Conservation (phyloP, 2,113 vertebrate genomes). For the Suncus etruscus region DNA sequence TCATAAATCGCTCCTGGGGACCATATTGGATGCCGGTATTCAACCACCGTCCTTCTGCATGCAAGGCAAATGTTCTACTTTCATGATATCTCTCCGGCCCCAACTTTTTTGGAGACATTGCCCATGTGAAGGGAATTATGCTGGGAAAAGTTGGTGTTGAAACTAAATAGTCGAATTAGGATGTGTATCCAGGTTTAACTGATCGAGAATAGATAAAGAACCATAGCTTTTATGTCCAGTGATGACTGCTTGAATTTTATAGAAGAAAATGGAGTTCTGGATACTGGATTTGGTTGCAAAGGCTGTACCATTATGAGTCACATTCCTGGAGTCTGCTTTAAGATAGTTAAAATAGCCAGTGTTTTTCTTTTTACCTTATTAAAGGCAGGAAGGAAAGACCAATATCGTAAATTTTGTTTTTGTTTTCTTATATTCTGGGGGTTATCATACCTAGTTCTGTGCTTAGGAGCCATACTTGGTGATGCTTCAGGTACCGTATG, state of each 20-base stretch:
- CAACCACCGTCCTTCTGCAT: too few relatives aligned
- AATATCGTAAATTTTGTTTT: too few relatives aligned
- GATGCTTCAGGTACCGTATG: too few relatives aligned
- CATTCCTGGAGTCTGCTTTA: background rate
- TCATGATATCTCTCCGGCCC: too few relatives aligned
- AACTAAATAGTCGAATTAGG: slow-evolving; percentile 91
- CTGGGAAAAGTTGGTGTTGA: slow-evolving; percentile 95
- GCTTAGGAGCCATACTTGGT: too few relatives aligned
- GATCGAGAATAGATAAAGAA: slow-evolving; percentile 87
- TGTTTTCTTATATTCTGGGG: too few relatives aligned
- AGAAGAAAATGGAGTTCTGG: background rate
- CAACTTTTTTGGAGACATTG: slow-evolving; percentile 95
- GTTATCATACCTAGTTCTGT: too few relatives aligned
- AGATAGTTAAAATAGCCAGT: background rate
- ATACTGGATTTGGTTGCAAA: background rate
- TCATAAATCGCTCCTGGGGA: too few relatives aligned
- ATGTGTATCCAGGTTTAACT: slow-evolving; percentile 92
- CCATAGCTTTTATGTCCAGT: background rate
- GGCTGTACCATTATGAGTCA: background rate
- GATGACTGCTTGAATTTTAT: background rate
- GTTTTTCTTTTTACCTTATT: background rate
- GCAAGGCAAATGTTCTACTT: too few relatives aligned
- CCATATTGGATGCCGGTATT: too few relatives aligned
- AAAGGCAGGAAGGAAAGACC: background rate
- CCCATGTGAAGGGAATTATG: slow-evolving; percentile 96